Percentiles rank a stretch among this genome's conserved stretches.
phyloP scores from a whole-genome alignment of 2,888 invertebrate species.

The Caenorhabditis sp. region DNA sequence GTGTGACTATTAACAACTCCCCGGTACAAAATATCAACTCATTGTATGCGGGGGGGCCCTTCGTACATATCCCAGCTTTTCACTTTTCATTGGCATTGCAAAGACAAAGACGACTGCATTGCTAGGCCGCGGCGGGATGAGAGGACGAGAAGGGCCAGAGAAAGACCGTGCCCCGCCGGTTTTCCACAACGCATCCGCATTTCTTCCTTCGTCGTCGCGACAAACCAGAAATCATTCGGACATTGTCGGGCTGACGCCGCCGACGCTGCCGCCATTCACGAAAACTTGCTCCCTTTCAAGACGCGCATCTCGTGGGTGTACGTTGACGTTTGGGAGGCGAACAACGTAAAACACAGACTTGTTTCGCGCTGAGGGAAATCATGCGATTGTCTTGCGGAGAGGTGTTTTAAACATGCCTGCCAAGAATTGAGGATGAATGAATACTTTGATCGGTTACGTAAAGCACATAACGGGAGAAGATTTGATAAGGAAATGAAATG shows the following conservation, averaged over 20 bases:
- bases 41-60: not conserved
- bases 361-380: conserved; percentile 34
- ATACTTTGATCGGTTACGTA: conserved; percentile 28
- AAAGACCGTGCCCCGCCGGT: conserved; percentile 36
- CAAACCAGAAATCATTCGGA: conserved; percentile 46
- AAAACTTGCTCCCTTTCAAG: conserved; percentile 45
- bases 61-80: conserved; percentile 8
- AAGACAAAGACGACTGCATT: conserved; percentile 43
- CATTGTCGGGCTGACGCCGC: conserved; percentile 11
- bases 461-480: conserved; percentile 19
- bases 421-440: conserved; percentile 10
- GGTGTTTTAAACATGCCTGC: conserved; percentile 41
- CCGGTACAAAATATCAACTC: not conserved
- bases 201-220: conserved; percentile 1
- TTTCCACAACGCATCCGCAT: conserved; percentile 51
- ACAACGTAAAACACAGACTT: conserved; percentile 45
- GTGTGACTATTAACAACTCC: not conserved
- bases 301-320: conserved; percentile 47
- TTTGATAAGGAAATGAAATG: not conserved
- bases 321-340: conserved; percentile 35
- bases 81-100: conserved; percentile 37
- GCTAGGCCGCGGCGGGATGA: conserved; percentile 15
- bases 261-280: conserved; percentile 19
- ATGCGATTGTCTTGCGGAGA: conserved; percentile 41
- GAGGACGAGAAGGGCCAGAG: not conserved